A percentile compares a stretch with the other conserved stretches of the same genome.
phyloP scores from a whole-genome alignment of 2,888 invertebrate genomes.

The Caenorhabditis panamensis region DNA sequence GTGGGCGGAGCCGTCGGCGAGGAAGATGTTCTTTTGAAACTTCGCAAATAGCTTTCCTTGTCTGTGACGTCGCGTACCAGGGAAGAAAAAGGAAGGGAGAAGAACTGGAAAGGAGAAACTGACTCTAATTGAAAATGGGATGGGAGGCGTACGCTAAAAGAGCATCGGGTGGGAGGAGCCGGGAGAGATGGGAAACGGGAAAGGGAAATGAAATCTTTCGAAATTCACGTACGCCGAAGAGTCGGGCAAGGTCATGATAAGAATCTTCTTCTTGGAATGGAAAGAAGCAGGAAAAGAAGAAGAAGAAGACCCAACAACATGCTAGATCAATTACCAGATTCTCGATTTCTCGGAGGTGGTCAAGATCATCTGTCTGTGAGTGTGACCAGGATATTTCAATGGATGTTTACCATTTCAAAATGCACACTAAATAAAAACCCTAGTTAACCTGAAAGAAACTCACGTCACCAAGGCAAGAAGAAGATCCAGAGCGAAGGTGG shows the following conservation, averaged over 20 bases:
- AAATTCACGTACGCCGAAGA: constrained; percentile 42
- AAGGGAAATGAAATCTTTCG: constrained; percentile 28
- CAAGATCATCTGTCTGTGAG: no score
- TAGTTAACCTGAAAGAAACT: background rate
- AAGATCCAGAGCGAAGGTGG: background rate
- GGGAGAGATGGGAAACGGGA: constrained; percentile 14
- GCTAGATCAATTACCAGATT: constrained; percentile 48
- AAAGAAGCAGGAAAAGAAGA: background rate
- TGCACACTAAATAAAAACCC: no score
- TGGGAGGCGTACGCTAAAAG: constrained; percentile 49
- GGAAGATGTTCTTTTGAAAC: constrained; percentile 47
- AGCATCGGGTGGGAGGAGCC: constrained; percentile 37
- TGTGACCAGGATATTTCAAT: background rate
- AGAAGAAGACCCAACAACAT: background rate
- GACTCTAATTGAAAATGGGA: constrained; percentile 48
- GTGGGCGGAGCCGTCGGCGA: constrained; percentile 14
- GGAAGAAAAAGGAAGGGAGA: background rate
- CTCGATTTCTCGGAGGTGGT: background rate
- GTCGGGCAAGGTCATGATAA: constrained; percentile 11
- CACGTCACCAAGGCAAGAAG: constrained; percentile 5
- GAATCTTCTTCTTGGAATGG: background rate
- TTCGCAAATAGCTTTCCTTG: constrained; percentile 32
- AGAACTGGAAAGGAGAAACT: background rate
- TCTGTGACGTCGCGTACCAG: constrained; percentile 34
- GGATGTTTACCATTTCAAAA: no score